Base-by-base conservation (phyloP, 2,888 invertebrate species). In the Morpho helenor region DNA sequence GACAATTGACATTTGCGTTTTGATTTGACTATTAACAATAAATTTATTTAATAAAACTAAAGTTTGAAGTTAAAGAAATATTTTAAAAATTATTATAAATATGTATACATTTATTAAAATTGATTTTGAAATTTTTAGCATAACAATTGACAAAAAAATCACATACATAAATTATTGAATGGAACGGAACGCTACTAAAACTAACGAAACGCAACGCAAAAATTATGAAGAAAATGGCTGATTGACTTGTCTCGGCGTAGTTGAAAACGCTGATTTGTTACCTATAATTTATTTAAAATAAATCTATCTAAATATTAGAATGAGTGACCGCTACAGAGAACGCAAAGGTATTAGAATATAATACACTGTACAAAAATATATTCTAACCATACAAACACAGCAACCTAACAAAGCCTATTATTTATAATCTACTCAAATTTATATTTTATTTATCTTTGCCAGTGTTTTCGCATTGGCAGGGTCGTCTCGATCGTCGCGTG, bases 391-490 rank as follows among this genome's bases (percentile, higher is more conserved):
- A 23, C 8, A 44, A 31, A n/a, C 3, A 45, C 10, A 23, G 47
- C 23, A 41, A 47, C 42, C 46, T 10, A 42, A 44, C 44, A 55
- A 55, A 57, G 57, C 60, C 54, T 58, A 57, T 64, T 58, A 48
- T 66, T 61, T 67, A 62, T 56, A 63, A 52, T 61, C 66, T 62
- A 59, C 73, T 77, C 70, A 77, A 73, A 74, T 79, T 72, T 71
- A 70, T 76, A 82, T 79, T 79, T 86, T 90, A 90, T 89, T 90
- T 90, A 90, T 87, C 88, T 93, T 93, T 93, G 93, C 93, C 93
- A 94, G 94, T 94, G 93, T 93, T 94, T 94, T 94, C 92, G 91
- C 93, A 93, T 93, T 93, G 92, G 92, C 93, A 94, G 93, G 93
- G 93, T 93, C 93, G 80, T 84, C 89, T 87, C 88, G 90, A 89